Conservation (phyloP, 2,888 invertebrate genomes). For the Cephalotes varians region DNA sequence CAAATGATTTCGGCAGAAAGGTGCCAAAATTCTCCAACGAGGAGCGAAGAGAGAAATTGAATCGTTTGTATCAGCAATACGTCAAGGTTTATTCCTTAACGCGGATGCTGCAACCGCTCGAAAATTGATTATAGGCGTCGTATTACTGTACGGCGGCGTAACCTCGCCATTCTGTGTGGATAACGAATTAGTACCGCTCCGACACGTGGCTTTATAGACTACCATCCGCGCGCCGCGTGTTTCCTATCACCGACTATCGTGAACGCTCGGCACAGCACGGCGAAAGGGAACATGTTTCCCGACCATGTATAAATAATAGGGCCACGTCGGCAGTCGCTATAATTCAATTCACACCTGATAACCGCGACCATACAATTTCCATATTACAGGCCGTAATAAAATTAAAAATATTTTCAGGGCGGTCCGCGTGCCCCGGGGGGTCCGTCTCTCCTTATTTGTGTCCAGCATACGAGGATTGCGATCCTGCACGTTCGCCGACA, state of each 20-base stretch:
- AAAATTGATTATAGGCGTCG: slow-evolving; percentile 63
- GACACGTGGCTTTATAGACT: slow-evolving; percentile 72
- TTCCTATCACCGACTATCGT: slow-evolving; percentile 67
- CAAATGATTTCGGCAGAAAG: not conserved
- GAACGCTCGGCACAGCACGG: slow-evolving; percentile 43
- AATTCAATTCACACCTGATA: slow-evolving; percentile 84
- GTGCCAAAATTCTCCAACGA: slow-evolving; percentile 19
- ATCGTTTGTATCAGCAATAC: slow-evolving; percentile 22
- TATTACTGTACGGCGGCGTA: slow-evolving; percentile 21
- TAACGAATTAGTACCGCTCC: slow-evolving; percentile 70
- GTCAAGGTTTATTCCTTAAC: slow-evolving; percentile 47
- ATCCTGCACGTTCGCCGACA: slow-evolving; percentile 63
- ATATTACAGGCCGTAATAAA: slow-evolving; percentile 81
- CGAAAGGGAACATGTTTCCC: slow-evolving; percentile 64
- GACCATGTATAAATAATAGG: slow-evolving; percentile 78
- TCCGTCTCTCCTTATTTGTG: slow-evolving; percentile 62
- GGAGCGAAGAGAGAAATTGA: slow-evolving; percentile 4
- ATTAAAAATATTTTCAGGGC: slow-evolving; percentile 80
- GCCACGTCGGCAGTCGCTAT: slow-evolving; percentile 77
- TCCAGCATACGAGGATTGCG: slow-evolving; percentile 58
- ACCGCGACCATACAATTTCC: slow-evolving; percentile 80
- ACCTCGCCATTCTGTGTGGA: slow-evolving; percentile 63
- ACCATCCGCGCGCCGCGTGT: slow-evolving; percentile 60
- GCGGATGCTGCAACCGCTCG: slow-evolving; percentile 54
- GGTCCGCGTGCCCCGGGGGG: slow-evolving; percentile 78